Percentiles rank a stretch among this genome's conserved stretches.
phyloP scores from a whole-genome alignment of 1,140 invertebrate genomes.

The Lysiphlebus fabarum region DNA sequence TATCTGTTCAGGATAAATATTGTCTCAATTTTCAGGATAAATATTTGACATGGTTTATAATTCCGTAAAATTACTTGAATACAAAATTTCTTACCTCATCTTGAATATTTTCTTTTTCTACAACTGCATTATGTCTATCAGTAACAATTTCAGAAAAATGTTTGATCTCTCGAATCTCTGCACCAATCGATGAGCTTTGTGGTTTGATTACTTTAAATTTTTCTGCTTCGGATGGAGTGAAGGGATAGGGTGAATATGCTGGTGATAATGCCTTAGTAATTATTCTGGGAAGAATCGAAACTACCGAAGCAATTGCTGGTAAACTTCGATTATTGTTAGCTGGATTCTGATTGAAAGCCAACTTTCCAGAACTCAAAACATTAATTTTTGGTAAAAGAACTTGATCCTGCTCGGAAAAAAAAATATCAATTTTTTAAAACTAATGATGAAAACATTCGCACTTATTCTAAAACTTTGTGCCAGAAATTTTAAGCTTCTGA shows the following conservation, averaged over 20 bases:
- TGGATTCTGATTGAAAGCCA: no score
- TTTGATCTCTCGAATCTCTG: constrained; percentile 15
- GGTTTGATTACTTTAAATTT: constrained; percentile 16
- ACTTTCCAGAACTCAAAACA: no score
- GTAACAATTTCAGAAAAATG: not conserved
- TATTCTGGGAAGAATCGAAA: constrained; percentile 38
- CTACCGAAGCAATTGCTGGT: constrained; percentile 36
- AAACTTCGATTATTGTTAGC: no score
- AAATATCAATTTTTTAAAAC: no score
- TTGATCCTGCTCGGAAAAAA: no score
- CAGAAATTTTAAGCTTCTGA: no score
- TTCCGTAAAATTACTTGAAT: not conserved
- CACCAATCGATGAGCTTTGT: not conserved
- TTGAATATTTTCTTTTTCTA: constrained; percentile 25
- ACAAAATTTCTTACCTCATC: not conserved
- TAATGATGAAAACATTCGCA: no score
- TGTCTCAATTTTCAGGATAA: constrained; percentile 13
- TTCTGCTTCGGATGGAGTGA: constrained; percentile 6
- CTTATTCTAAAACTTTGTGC: no score
- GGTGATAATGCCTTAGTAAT: constrained; percentile 43
- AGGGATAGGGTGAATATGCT: constrained; percentile 38
- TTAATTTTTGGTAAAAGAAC: no score
- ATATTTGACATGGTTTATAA: constrained; percentile 5
- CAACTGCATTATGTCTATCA: constrained; percentile 15
- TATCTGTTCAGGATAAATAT: constrained; percentile 52